Percentiles rank a stretch among this genome's conserved stretches.
Evolutionary conservation across 2,888 invertebrate species (phyloP).

Genomic region (Selenia dentaria): DNA sequence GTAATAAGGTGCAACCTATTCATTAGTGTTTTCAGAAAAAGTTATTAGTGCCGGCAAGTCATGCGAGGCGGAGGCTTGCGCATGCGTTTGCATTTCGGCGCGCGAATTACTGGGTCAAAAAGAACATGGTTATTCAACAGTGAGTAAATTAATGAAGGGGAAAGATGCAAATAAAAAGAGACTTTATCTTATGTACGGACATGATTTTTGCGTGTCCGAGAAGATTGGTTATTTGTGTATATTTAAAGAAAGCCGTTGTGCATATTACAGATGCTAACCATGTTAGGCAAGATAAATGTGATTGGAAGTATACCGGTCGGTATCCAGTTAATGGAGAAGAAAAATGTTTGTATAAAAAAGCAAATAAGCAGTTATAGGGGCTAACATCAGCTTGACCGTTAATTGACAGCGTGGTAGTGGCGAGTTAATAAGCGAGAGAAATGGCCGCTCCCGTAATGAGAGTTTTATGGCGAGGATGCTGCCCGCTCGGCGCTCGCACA

Average conservation of each 20-base stretch:
- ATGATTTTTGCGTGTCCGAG: conserved; percentile 14
- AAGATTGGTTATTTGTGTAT: conserved; percentile 10
- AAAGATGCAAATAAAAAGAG: conserved; percentile 11
- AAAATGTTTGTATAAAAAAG: conserved; percentile 2
- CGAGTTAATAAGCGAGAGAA: conserved; percentile 62
- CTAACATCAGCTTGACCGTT: conserved; percentile 36
- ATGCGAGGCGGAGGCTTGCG: conserved; percentile 56
- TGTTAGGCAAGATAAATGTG: no score
- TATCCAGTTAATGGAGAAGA: no score
- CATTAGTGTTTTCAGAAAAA: conserved; percentile 82
- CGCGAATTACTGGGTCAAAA: conserved; percentile 64
- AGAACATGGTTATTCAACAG: conserved; percentile 31
- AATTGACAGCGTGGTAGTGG: conserved; percentile 56
- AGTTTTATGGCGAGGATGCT: conserved; percentile 57
- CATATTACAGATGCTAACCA: no score
- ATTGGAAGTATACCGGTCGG: no score
- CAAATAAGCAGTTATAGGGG: conserved; percentile 29
- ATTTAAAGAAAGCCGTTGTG: no score
- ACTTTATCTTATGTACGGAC: conserved; percentile 11
- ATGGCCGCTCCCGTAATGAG: conserved; percentile 59
- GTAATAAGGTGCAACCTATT: conserved; percentile 78
- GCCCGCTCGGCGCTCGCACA: conserved; percentile 34
- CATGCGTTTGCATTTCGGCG: conserved; percentile 72
- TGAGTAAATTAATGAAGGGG: conserved; percentile 16
- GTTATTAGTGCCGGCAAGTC: conserved; percentile 71